Conservation (phyloP, 37 sponge, comb jelly and placozoan species). For the Ianthella basta region DNA sequence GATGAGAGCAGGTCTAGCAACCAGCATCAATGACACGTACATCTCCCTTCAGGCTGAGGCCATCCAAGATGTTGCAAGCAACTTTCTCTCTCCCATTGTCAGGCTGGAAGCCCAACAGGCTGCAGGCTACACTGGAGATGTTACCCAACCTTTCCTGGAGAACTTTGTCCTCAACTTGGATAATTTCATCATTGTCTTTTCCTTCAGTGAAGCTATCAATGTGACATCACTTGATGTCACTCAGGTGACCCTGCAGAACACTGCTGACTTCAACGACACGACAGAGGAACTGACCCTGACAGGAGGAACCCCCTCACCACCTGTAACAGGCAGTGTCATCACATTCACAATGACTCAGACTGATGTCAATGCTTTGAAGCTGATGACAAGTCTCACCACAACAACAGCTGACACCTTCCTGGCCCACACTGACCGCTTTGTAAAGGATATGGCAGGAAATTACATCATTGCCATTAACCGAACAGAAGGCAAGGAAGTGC, state of each 20-base stretch:
- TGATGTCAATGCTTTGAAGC: conserved; percentile 82
- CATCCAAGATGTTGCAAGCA: conserved; percentile 69
- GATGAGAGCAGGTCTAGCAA: conserved; percentile 78
- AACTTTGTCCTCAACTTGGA: conserved; percentile 70
- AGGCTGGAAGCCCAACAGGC: conserved; percentile 57
- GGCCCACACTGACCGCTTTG: conserved; percentile 39
- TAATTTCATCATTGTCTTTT: conserved; percentile 47
- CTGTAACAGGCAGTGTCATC: conserved; percentile 63
- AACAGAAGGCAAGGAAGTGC: conserved; percentile 36
- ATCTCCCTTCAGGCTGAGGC: conserved; percentile 65
- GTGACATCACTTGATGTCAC: conserved; percentile 73
- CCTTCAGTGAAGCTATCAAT: conserved; percentile 87
- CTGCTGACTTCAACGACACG: conserved; percentile 15
- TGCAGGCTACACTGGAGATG: conserved; percentile 64
- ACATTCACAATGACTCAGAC: conserved; percentile 64
- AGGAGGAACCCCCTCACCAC: conserved; percentile 74
- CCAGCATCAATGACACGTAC: conserved; percentile 68
- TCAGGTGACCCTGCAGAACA: conserved; percentile 71
- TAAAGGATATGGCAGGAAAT: conserved; percentile 78
- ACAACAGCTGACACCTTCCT: conserved; percentile 55
- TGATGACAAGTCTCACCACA: conserved; percentile 71
- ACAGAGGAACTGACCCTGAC: conserved; percentile 70
- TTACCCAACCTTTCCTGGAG: conserved; percentile 68
- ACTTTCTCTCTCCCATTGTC: conserved; percentile 62
- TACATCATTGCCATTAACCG: conserved; percentile 61